A percentile compares a stretch with the other conserved stretches of the same genome.
Evolutionary conservation across 2,797 vertebrate species (phyloP).

Genomic region (Thamnophis elegans): DNA sequence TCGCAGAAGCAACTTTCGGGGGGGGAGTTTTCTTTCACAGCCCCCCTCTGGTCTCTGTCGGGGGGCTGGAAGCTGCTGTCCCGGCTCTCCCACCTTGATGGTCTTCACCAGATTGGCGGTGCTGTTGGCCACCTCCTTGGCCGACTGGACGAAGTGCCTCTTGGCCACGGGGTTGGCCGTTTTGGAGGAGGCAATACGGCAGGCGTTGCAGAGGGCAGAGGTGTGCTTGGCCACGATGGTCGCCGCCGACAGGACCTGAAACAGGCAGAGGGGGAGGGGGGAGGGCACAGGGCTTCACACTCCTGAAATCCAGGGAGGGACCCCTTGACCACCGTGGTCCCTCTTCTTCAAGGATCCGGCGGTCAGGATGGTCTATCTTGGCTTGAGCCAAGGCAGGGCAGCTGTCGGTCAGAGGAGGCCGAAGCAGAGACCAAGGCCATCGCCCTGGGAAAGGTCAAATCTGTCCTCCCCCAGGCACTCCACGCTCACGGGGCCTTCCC

Average conservation of each 20-base stretch:
- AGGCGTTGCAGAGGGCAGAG: slow-evolving; percentile 94
- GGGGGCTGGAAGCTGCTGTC: fast-evolving
- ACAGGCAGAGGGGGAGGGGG: neutral
- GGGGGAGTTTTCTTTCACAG: no score
- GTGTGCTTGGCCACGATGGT: slow-evolving; percentile 98
- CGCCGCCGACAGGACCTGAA: slow-evolving; percentile 92
- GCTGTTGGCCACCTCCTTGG: slow-evolving; percentile 98
- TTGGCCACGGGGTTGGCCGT: slow-evolving; percentile 95
- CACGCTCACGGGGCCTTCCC: neutral
- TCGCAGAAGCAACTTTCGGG: neutral
- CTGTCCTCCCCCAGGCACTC: neutral
- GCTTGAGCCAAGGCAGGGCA: neutral
- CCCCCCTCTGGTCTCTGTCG: neutral
- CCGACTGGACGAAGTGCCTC: slow-evolving; percentile 97
- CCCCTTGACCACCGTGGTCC: neutral
- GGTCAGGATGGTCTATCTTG: neutral
- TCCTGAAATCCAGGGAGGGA: neutral
- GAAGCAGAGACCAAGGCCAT: neutral
- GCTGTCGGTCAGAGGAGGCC: neutral
- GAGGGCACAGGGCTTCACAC: neutral
- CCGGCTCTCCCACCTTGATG: slow-evolving; percentile 84
- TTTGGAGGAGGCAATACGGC: slow-evolving; percentile 95
- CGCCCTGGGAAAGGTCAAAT: neutral
- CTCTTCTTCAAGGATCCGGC: neutral
- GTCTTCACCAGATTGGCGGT: slow-evolving; percentile 99